These are phyloP conservation scores for Lacanobia wlatinum DNA, from an alignment of 2,888 invertebrate species.

Conservation along the genomic window DNA sequence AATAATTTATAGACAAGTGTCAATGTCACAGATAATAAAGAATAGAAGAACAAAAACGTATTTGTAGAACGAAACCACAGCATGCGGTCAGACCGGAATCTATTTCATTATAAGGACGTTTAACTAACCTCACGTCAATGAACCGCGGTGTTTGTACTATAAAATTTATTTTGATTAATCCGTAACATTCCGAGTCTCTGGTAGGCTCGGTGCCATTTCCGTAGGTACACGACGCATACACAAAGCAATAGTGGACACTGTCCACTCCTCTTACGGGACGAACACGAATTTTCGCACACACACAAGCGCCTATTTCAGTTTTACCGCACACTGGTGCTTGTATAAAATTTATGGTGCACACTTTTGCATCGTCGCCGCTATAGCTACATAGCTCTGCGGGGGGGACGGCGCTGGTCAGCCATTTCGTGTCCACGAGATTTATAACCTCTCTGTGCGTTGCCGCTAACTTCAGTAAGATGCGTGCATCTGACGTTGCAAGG, in stretches of 20 bases:
- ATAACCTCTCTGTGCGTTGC: conserved; percentile 86
- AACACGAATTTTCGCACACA: conserved; percentile 89
- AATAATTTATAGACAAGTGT: conserved; percentile 45
- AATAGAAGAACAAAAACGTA: conserved; percentile 23
- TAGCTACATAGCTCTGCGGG: conserved; percentile 85
- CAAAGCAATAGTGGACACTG: conserved; percentile 86
- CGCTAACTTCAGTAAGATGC: conserved; percentile 86
- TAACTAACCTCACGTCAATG: conserved; percentile 78
- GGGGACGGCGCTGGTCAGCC: conserved; percentile 87
- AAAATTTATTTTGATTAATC: conserved; percentile 87
- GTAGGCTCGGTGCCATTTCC: conserved; percentile 79
- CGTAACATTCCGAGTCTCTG: conserved; percentile 73
- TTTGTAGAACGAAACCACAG: conserved; percentile 33
- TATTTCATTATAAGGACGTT: conserved; percentile 78
- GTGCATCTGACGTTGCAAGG: conserved; percentile 76
- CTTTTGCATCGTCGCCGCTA: conserved; percentile 85
- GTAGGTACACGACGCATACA: conserved; percentile 80
- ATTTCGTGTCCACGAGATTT: conserved; percentile 90
- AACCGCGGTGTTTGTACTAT: conserved; percentile 71
- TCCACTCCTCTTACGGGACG: conserved; percentile 84
- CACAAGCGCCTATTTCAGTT: conserved; percentile 81
- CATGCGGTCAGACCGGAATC: conserved; percentile 68
- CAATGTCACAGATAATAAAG: conserved; percentile 38
- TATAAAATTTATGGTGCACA: conserved; percentile 91
- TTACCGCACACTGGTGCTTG: conserved; percentile 88